Conservation (phyloP, 2,113 vertebrate species). For the Azemiops feae region DNA sequence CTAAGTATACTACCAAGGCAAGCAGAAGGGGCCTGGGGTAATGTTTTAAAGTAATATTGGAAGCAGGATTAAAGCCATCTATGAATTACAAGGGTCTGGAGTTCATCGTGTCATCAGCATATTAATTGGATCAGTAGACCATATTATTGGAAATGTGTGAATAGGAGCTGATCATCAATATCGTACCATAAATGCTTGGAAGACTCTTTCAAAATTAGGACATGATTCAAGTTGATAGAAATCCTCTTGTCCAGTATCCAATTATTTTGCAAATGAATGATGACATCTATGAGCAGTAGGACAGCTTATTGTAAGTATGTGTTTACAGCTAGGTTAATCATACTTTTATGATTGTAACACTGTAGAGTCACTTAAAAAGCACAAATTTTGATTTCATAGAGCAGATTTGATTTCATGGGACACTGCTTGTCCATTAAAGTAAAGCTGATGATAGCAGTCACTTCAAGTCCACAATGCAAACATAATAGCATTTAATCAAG, state of each 20-base stretch:
- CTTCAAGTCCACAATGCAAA: slow-evolving; percentile 24
- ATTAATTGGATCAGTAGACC: slow-evolving; percentile 13
- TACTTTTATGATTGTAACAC: slow-evolving; percentile 16
- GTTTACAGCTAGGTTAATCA: slow-evolving; percentile 10
- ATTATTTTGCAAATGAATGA: slow-evolving; percentile 37
- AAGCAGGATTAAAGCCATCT: not conserved
- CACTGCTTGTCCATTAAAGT: slow-evolving; percentile 26
- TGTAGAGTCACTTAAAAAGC: slow-evolving; percentile 35
- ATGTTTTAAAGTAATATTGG: not conserved
- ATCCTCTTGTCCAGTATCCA: slow-evolving; percentile 15
- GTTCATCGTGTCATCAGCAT: slow-evolving; percentile 19
- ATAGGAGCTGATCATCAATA: slow-evolving; percentile 9
- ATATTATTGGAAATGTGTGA: not conserved
- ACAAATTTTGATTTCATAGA: slow-evolving; percentile 28
- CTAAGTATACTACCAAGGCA: not conserved
- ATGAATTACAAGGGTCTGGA: slow-evolving; percentile 32
- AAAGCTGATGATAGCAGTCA: slow-evolving; percentile 1
- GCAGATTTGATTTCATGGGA: slow-evolving; percentile 34
- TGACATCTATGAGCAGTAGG: slow-evolving; percentile 12
- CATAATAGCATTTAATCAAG: slow-evolving; percentile 28
- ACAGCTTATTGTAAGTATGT: slow-evolving; percentile 25
- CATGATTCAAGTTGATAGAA: slow-evolving; percentile 5
- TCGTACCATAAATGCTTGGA: not conserved
- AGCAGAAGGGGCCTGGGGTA: not conserved
- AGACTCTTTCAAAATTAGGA: slow-evolving; percentile 23